phyloP scores from a whole-genome alignment of 2,797 vertebrate genomes.

The Uromys caudimaculatus region DNA sequence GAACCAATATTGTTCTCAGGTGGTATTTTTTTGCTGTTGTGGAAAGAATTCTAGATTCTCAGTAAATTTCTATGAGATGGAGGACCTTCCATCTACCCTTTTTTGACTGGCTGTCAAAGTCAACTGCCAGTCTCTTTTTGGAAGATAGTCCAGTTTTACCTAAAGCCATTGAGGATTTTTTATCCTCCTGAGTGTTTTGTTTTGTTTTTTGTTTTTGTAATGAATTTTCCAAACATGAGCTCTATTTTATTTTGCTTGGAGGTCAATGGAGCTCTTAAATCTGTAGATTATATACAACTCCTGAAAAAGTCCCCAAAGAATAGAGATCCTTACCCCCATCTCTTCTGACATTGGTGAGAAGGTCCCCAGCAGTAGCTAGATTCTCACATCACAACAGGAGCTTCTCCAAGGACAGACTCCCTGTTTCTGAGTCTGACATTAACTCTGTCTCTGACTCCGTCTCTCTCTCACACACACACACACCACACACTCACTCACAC shows the following conservation, averaged over 20 bases:
- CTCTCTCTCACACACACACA: neutral
- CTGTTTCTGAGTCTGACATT: neutral
- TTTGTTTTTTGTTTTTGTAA: neutral
- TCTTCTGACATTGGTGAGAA: neutral
- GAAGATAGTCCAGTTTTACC: neutral
- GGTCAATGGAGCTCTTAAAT: neutral
- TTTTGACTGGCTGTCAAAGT: constrained; percentile 2
- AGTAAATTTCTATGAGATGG: neutral
- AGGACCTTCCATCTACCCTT: neutral
- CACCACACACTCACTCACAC: neutral
- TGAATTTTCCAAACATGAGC: neutral
- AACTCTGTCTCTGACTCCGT: neutral
- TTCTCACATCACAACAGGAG: neutral
- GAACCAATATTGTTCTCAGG: neutral
- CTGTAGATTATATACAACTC: constrained; percentile 26
- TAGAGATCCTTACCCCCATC: neutral
- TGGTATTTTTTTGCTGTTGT: neutral
- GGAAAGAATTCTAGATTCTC: neutral
- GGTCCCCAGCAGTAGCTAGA: neutral
- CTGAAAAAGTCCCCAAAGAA: neutral
- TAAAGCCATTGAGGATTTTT: neutral
- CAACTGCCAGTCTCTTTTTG: neutral
- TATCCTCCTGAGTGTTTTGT: neutral
- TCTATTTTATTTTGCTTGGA: neutral
- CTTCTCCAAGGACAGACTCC: neutral